Base-by-base conservation (phyloP, 2,797 vertebrate species). In the Enteromius mattozi region DNA sequence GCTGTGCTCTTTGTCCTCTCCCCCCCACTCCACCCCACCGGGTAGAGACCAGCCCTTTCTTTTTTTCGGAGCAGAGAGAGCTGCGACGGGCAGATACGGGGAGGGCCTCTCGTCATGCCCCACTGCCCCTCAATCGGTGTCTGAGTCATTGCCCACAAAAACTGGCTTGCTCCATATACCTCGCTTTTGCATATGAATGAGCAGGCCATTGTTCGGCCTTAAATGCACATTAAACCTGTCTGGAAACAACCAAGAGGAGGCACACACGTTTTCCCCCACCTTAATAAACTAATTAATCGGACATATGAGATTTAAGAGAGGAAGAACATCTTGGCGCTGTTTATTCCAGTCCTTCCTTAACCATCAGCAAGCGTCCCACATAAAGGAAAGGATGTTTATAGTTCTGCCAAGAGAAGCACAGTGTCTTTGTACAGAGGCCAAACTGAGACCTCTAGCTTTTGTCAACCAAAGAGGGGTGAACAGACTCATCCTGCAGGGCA, bases 141-240 rank as follows among this genome's bases (percentile, higher is more conserved):
- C 91, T 93, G 86, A 92, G 90, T 91, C 85, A 87, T 83, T 87
- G 85, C 86, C 90, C 90, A 90, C 92, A 93, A 87, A 93, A 93
- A 91, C 88, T 82, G 86, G 89, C 93, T 92, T 88, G 83, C 93
- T 94, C 91, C 91, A 88, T 93, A 92, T 92, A 93, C 90, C 92
- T 91, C 87, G 27, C 83, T 87, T 95, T 94, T 94, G 92, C 94
- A 94, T 94, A 92, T 93, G 93, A 95, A 95, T 93, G 90, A 89
- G 37, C 4, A 5, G 78, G 56, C 82, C 83, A 92, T 95, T 95
- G 93, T 95, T 80, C 16, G 0, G n/a, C 68, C 76, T 88, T 91
- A 94, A 93, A 94, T 93, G 92, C 93, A 95, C 92, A 94, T 94
- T 94, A 94, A 94, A 94, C 94, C 93, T 94, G 94, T 94, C 93